A percentile compares a stretch with the other conserved stretches of the same genome.
phyloP scores from a whole-genome alignment of 2,113 vertebrate genomes.

The Rissa tridactyla region DNA sequence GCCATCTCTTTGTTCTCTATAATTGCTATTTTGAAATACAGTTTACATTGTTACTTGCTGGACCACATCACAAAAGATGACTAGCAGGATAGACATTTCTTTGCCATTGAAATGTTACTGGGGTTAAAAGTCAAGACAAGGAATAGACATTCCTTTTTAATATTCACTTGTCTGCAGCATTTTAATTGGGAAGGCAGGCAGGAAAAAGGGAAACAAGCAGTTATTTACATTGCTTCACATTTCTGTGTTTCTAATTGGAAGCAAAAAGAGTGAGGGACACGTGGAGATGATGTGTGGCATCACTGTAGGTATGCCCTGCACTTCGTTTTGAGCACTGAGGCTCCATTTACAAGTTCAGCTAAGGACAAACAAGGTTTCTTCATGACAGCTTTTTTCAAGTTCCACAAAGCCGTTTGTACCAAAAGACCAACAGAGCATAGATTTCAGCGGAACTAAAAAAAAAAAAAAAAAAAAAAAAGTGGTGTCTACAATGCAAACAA shows the following conservation, averaged over 20 bases:
- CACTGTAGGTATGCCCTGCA: not conserved
- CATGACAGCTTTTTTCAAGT: not conserved
- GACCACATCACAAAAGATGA: not conserved
- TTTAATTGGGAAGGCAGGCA: not conserved
- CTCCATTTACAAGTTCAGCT: not conserved
- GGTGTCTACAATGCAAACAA: not conserved
- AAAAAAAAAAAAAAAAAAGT: too few relatives aligned
- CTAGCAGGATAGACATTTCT: not conserved
- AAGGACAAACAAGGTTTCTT: not conserved
- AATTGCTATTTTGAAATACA: not conserved
- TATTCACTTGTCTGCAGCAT: not conserved
- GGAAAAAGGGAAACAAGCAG: not conserved
- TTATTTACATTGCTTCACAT: not conserved
- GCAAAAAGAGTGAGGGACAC: not conserved
- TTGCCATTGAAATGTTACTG: not conserved
- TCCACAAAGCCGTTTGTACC: not conserved
- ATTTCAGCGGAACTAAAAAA: not conserved
- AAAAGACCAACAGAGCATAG: not conserved
- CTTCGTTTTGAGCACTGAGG: not conserved
- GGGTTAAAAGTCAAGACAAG: not conserved
- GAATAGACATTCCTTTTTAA: not conserved
- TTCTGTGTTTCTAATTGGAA: not conserved
- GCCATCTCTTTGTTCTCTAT: not conserved
- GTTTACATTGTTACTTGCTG: not conserved
- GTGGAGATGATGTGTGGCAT: not conserved